Conservation (phyloP, 2,888 invertebrate genomes). For the Linnaemya vulpina region DNA sequence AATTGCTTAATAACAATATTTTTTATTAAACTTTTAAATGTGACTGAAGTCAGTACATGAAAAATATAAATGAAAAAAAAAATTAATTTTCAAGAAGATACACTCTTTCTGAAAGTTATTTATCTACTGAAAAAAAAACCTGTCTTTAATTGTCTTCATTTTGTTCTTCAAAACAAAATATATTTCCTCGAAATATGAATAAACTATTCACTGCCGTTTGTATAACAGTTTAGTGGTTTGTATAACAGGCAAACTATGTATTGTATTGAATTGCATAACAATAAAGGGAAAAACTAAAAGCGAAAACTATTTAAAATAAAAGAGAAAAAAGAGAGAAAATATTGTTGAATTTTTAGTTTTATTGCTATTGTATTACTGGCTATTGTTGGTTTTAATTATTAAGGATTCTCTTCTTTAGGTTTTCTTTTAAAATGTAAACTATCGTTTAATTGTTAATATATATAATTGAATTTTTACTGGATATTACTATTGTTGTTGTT, state of each 20-base stretch:
- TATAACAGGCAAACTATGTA: conserved; percentile 58
- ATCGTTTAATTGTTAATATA: conserved; percentile 50
- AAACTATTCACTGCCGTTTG: conserved; percentile 67
- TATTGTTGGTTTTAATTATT: conserved; percentile 63
- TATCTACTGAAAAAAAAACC: neutral
- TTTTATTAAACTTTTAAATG: too few relatives aligned
- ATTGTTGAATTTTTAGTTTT: conserved; percentile 55
- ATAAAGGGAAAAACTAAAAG: conserved; percentile 7
- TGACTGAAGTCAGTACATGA: too few relatives aligned
- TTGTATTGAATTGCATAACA: conserved; percentile 7
- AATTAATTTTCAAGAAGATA: neutral
- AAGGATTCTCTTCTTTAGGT: conserved; percentile 35
- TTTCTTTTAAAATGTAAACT: conserved; percentile 63
- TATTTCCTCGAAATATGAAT: conserved; percentile 73
- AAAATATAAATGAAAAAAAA: too few relatives aligned
- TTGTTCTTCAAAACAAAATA: conserved; percentile 41
- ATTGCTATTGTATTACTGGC: conserved; percentile 65
- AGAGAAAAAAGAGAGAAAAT: neutral
- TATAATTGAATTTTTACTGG: conserved; percentile 39
- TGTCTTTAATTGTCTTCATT: conserved; percentile 13
- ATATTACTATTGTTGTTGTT: conserved; percentile 61
- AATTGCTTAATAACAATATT: too few relatives aligned
- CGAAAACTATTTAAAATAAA: conserved; percentile 3
- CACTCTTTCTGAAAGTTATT: neutral
- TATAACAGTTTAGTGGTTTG: conserved; percentile 51